Evolutionary conservation across 2,113 vertebrate genomes (phyloP).

Genomic region (Brachionichthys hirsutus): DNA sequence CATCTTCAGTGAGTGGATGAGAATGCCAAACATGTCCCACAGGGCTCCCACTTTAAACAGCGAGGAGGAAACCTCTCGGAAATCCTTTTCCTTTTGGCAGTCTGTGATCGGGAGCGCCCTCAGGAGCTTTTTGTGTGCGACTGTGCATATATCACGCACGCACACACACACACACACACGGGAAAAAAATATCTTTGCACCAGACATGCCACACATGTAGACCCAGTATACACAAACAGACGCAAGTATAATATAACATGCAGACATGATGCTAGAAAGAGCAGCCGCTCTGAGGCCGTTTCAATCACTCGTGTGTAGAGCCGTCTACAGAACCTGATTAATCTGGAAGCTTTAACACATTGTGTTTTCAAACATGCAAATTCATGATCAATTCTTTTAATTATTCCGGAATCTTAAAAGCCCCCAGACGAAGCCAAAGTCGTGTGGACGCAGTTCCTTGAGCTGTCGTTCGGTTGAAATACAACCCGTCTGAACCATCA

Average conservation of each 20-base stretch:
- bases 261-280: constrained; percentile 50
- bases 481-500: too few relatives aligned
- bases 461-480: too few relatives aligned
- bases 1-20: constrained; percentile 73
- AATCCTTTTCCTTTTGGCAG: constrained; percentile 75
- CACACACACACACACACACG: constrained; percentile 14
- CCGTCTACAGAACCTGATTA: too few relatives aligned
- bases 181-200: constrained; percentile 25
- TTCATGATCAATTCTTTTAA: too few relatives aligned
- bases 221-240: constrained; percentile 40
- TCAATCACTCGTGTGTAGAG: neutral
- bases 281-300: constrained; percentile 27
- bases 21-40: constrained; percentile 75
- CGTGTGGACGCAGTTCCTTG: too few relatives aligned
- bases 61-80: constrained; percentile 73
- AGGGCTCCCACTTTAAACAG: constrained; percentile 70
- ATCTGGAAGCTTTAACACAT: too few relatives aligned
- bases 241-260: constrained; percentile 27
- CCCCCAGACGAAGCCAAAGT: too few relatives aligned
- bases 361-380: too few relatives aligned
- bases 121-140: constrained; percentile 63
- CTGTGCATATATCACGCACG: constrained; percentile 34
- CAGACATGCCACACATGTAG: constrained; percentile 58
- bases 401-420: too few relatives aligned
- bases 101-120: constrained; percentile 66